Conservation (phyloP, 2,888 invertebrate genomes). For the Hydrotaea cyrtoneurina region DNA sequence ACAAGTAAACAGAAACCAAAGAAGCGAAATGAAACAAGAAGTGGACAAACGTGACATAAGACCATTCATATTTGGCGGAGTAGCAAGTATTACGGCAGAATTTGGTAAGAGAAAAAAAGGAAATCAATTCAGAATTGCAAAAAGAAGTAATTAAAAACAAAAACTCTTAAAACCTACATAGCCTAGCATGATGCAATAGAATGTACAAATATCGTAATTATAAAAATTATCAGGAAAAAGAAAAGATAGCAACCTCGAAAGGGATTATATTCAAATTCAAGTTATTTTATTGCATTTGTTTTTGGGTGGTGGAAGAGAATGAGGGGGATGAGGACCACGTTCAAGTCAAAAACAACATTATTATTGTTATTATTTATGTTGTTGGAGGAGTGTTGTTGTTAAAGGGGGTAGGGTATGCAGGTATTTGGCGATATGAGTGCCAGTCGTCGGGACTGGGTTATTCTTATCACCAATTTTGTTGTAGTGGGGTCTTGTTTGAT, state of each 20-base stretch:
- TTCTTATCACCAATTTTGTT: neutral
- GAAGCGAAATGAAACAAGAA: slow-evolving; percentile 55
- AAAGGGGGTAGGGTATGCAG: neutral
- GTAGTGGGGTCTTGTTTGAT: slow-evolving; percentile 26
- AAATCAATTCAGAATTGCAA: slow-evolving; percentile 3
- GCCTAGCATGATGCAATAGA: slow-evolving; percentile 58
- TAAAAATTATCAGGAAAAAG: neutral
- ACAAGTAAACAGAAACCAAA: neutral
- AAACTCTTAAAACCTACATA: too few relatives aligned
- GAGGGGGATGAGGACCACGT: neutral
- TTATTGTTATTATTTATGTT: slow-evolving; percentile 3
- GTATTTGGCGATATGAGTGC: neutral
- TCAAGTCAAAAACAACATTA: neutral
- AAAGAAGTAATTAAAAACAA: slow-evolving; percentile 8
- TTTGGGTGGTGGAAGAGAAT: neutral
- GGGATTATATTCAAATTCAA: neutral
- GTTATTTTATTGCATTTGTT: neutral
- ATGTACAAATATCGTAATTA: neutral
- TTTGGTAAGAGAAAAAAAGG: slow-evolving; percentile 85
- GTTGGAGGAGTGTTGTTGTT: neutral
- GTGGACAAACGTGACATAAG: slow-evolving; percentile 86
- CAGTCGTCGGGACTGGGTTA: neutral
- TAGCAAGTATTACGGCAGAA: slow-evolving; percentile 96
- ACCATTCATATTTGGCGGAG: slow-evolving; percentile 96
- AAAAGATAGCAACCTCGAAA: neutral